Base-by-base conservation (phyloP, 2,113 vertebrate species). In the Sinocyclocheilus rhinocerous region DNA sequence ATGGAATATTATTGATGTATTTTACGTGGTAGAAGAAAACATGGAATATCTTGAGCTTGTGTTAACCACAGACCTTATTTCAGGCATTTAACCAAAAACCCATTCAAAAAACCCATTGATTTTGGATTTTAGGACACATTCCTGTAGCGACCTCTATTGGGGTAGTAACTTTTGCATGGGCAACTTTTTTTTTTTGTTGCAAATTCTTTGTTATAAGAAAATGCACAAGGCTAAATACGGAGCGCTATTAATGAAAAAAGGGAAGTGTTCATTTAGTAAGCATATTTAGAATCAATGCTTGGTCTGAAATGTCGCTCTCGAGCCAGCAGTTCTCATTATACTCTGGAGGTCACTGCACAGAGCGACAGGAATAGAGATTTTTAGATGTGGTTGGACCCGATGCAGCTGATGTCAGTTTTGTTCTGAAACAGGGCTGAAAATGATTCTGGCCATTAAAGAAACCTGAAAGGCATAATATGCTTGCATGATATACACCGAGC, bases 401-500 rank as follows among this genome's bases (percentile, higher is more conserved):
- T 45, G 9, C 9, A 72, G 76, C 26, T 39, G 42, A 76, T 76
- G n/a, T 79, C 29, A 79, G 48, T 63, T 55, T 2, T 61, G 4
- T 80, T 12, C 6, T 3, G 9, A 33, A 52, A 63, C 36, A 39
- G 57, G 29, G 2, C 4, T 36, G 1, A 7, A 63, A 24, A 65
- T 65, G 22, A 81, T 81, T 81, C 59, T n/a, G 12, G 5, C 57
- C 36, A 26, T 81, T 81, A 24, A n/a, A 45, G 6, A 81, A 61
- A 80, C 77, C 59, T 24, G 20, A 61, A 81, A 65, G 78, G 78
- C 33, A 24, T 45, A 65, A 81, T 20, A 67, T 20, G 39, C 59
- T 65, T 22, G 75, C 45, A 76, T 52, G 42, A 52, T 18, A 24
- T 52, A 29, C 78, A 24, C 33, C 15, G 15, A 70, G 50, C 63